Percentiles rank a stretch among this genome's conserved stretches.
Evolutionary conservation across 2,113 vertebrate species (phyloP).

Genomic region (Edolisoma coerulescens): DNA sequence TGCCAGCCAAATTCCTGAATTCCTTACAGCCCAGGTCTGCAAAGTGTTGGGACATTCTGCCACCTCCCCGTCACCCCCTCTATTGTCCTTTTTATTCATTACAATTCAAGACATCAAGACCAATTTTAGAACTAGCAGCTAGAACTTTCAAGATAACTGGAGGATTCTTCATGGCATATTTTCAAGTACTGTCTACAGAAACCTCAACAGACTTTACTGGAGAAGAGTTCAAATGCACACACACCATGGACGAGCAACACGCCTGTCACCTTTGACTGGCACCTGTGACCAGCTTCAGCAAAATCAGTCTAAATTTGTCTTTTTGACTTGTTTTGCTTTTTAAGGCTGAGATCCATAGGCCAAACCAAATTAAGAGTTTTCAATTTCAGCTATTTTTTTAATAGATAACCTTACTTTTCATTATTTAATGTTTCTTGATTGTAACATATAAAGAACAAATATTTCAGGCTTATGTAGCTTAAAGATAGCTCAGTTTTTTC

Average conservation of each 20-base stretch:
- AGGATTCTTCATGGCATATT: neutral
- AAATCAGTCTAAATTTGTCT: neutral
- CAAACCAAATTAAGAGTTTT: neutral
- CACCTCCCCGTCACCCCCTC: rapidly evolving
- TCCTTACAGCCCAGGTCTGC: neutral
- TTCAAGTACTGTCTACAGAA: neutral
- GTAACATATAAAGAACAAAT: neutral
- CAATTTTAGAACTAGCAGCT: neutral
- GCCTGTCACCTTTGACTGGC: neutral
- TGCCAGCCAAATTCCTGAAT: neutral
- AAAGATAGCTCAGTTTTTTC: neutral
- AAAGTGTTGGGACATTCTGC: neutral
- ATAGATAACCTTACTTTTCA: neutral
- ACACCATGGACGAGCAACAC: neutral
- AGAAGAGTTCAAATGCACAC: neutral
- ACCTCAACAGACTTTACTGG: neutral
- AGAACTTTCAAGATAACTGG: neutral
- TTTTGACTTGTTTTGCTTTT: neutral
- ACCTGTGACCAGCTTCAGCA: neutral
- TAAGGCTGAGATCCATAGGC: neutral
- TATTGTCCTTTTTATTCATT: neutral
- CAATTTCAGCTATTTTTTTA: neutral
- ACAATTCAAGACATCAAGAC: neutral
- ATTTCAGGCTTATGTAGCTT: neutral
- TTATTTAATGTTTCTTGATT: neutral